phyloP scores from a whole-genome alignment of 2,888 invertebrate species.

The Caenorhabditis sp. region DNA sequence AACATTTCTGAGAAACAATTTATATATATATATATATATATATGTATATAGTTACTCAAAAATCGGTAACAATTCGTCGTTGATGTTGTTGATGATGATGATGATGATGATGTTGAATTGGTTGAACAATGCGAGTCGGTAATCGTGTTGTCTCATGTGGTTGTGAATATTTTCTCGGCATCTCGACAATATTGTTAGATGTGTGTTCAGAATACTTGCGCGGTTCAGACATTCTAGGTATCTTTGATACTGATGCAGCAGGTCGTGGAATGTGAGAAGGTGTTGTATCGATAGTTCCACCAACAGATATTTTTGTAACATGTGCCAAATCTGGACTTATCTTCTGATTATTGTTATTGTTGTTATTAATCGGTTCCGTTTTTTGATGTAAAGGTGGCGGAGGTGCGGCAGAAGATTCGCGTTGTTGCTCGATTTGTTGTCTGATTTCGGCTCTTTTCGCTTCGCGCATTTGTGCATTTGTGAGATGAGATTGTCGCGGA shows the following conservation, averaged over 20 bases:
- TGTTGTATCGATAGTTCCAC: conserved; percentile 18
- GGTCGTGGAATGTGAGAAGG: conserved; percentile 38
- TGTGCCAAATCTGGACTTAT: conserved; percentile 6
- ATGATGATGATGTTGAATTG: too few species aligned
- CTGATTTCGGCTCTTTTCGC: conserved; percentile 32
- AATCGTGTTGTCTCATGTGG: neutral
- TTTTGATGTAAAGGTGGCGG: conserved; percentile 7
- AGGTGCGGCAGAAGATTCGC: conserved; percentile 1
- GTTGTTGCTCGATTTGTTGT: conserved; percentile 26
- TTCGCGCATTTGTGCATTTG: conserved; percentile 32
- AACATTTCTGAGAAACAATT: too few species aligned
- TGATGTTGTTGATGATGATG: too few species aligned
- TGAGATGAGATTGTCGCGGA: conserved; percentile 46
- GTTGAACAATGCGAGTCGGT: conserved; percentile 25
- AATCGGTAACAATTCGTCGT: conserved; percentile 31
- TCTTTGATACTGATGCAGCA: conserved; percentile 33
- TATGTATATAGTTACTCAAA: conserved; percentile 5
- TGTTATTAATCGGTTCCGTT: conserved; percentile 21
- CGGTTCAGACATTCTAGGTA: conserved; percentile 28
- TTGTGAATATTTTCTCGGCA: neutral
- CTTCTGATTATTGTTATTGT: conserved; percentile 8
- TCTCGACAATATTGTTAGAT: neutral
- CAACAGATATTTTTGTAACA: conserved; percentile 40
- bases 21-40: neutral
- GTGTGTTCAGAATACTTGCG: conserved; percentile 28